These are phyloP conservation scores for Crossaster papposus DNA, from an alignment of 53 echinoderm and acorn worm genomes.

Conservation along the genomic window DNA sequence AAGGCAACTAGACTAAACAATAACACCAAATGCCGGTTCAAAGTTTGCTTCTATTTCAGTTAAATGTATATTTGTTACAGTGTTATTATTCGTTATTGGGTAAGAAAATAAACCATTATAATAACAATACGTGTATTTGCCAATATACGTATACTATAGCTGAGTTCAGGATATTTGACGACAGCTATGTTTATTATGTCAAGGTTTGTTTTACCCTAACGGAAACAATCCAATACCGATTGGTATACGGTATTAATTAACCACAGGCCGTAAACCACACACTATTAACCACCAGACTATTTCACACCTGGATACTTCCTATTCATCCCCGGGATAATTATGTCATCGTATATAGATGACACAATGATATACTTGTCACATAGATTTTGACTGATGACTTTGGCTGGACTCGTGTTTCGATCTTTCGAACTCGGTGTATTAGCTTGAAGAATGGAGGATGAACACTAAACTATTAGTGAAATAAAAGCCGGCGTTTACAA, in stretches of 20 bases:
- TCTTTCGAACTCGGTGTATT: no score
- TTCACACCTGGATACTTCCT: neutral
- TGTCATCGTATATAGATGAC: neutral
- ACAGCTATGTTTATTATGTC: neutral
- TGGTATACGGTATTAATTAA: constrained; percentile 5
- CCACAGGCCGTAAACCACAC: neutral
- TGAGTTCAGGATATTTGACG: neutral
- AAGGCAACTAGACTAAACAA: constrained; percentile 9
- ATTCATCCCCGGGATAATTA: neutral
- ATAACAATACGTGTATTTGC: neutral
- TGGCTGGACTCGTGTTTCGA: neutral
- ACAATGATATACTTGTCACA: no score
- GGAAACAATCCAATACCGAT: constrained; percentile 25
- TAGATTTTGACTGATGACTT: no score
- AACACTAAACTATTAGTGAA: no score
- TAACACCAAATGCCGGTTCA: neutral
- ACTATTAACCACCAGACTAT: neutral
- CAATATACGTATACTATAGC: neutral
- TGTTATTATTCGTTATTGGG: neutral
- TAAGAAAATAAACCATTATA: constrained; percentile 3
- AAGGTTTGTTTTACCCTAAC: neutral
- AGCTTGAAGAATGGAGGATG: no score
- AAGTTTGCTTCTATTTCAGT: neutral
- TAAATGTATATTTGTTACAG: neutral
- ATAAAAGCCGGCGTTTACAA: no score